Conservation (phyloP, 2,113 vertebrate species). For the Malaclemys terrapin region DNA sequence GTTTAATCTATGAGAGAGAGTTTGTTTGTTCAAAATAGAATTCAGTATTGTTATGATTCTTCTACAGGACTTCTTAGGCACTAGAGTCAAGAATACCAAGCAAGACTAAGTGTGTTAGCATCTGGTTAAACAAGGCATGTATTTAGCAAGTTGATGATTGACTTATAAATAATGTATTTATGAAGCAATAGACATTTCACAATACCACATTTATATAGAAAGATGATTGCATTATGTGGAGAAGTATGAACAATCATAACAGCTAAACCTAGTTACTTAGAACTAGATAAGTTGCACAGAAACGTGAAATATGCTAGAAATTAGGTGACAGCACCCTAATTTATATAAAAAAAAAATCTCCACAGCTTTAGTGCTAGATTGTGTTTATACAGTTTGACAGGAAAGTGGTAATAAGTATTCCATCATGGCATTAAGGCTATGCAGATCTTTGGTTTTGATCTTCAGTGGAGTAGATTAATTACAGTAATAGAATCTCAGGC, state of each 20-base stretch:
- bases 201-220: not conserved
- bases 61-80: not conserved
- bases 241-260: not conserved
- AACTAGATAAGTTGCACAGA: not conserved
- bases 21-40: not conserved
- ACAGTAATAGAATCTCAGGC: not conserved
- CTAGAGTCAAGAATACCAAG: not conserved
- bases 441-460: not conserved
- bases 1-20: slow-evolving; percentile 6
- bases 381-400: not conserved
- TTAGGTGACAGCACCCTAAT: not conserved
- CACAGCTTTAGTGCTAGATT: not conserved
- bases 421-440: not conserved
- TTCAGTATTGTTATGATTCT: not conserved
- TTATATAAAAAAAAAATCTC: slow-evolving; percentile 13
- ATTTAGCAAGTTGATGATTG: not conserved
- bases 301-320: slow-evolving; percentile 10
- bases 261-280: not conserved
- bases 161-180: not conserved
- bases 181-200: not conserved
- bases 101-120: not conserved
- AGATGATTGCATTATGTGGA: not conserved
- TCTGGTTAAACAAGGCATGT: not conserved
- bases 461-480: not conserved
- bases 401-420: not conserved